Base-by-base conservation (phyloP, 2,888 invertebrate genomes). In the Galeopsomyia nigrocyanea region DNA sequence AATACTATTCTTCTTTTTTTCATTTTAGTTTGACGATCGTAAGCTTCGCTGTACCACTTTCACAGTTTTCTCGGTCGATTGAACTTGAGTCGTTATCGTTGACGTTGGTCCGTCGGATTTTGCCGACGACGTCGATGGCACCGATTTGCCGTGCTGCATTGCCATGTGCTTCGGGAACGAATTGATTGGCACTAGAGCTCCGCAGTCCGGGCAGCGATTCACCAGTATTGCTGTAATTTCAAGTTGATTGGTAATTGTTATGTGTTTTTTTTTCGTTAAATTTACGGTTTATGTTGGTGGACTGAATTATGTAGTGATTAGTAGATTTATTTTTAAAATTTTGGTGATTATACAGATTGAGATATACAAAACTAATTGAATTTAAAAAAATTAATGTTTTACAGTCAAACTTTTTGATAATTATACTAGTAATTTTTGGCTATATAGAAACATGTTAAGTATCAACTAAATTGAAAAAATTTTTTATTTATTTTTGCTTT, bases 141-240 rank as follows among this genome's bases (percentile, higher is more conserved):
- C 19, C 13, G 22, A n/a, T 31, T 66, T 70, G 6, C 64, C 61
- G 50, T 73, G 73, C 2, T 19, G 56, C 49, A 51, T 63, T 13
- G 68, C 19, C 47, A 71, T 39, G 49, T 74, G 71, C 39, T 64
- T 71, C 3, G 60, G 6, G 19, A 58, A 74, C 14, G 26, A 3
- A 5, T 70, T 67, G 5, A 13, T 13, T 2, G 74, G 60, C 46
- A 74, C 60, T 0, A 64, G 6, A 14, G 64, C 66, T n/a, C 49
- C 66, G 49, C 74, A 74, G 13, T 39, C 7, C 14, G 21, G 39
- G 2, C 74, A 74, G 1, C 68, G 67, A 13, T 71, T 55, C 10
- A 68, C 53, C 16, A 68, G 5, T 0, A 49, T 58, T 17, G 61
- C 73, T 73, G 62, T 2, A 73, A 73, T 55, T 19, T 21, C 26